These are phyloP conservation scores for Plebejus argus DNA, from an alignment of 2,888 invertebrate genomes.

Conservation along the genomic window DNA sequence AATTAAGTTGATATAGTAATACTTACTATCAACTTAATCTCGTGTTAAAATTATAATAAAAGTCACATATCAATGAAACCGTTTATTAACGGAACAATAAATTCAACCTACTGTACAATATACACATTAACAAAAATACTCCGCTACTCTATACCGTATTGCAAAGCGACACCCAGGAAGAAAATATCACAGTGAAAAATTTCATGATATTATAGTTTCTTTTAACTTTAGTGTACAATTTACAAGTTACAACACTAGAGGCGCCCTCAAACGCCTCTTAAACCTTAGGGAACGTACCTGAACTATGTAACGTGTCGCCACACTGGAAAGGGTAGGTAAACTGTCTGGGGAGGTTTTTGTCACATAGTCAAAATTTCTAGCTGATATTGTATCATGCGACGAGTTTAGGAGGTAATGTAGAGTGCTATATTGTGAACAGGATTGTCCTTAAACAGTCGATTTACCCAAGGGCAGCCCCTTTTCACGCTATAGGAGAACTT, in stretches of 20 bases:
- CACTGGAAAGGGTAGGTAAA: no score
- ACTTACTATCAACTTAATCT: no score
- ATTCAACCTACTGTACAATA: constrained; percentile 46
- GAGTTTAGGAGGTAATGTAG: no score
- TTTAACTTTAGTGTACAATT: constrained; percentile 12
- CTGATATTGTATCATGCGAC: no score
- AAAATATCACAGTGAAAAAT: constrained; percentile 69
- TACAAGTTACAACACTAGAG: background rate
- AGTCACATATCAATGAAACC: constrained; percentile 26
- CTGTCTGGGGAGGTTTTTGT: no score
- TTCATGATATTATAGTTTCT: constrained; percentile 36
- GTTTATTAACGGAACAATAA: constrained; percentile 40
- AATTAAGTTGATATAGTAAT: no score
- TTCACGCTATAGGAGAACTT: no score
- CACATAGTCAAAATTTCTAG: no score
- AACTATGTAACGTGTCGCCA: no score
- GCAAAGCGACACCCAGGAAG: constrained; percentile 61
- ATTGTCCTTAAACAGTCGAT: no score
- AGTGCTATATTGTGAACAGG: no score
- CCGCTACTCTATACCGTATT: constrained; percentile 53
- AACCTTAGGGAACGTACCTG: background rate
- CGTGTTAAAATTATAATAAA: background rate
- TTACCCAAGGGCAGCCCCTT: no score
- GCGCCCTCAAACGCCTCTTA: background rate
- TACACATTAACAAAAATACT: constrained; percentile 57